Percentiles rank a stretch among this genome's conserved stretches.
phyloP scores from a whole-genome alignment of 2,797 vertebrate species.

The Cercopithecus neglectus region DNA sequence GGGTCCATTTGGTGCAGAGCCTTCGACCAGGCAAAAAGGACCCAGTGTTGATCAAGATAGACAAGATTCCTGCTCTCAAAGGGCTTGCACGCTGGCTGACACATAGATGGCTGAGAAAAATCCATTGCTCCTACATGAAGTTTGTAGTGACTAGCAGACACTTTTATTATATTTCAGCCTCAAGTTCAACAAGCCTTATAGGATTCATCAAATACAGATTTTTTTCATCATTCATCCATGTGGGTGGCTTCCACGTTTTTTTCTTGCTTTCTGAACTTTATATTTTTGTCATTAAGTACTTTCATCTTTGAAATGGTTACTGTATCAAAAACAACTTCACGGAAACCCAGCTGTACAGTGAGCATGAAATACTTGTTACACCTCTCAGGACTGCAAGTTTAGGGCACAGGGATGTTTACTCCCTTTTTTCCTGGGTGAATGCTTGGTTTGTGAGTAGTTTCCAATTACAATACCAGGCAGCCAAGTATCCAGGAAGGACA shows the following conservation, averaged over 20 bases:
- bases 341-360: background rate
- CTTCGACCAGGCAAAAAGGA: background rate
- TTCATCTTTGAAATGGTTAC: background rate
- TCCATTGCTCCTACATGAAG: background rate
- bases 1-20: background rate
- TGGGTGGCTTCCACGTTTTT: background rate
- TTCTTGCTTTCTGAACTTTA: constrained; percentile 25
- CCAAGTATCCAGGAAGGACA: background rate
- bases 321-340: background rate
- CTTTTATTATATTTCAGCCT: background rate
- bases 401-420: background rate
- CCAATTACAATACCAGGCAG: background rate
- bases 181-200: background rate
- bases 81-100: background rate
- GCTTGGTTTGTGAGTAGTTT: background rate
- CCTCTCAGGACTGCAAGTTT: background rate
- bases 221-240: background rate
- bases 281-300: background rate
- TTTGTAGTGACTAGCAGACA: background rate
- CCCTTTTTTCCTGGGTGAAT: background rate
- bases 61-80: background rate
- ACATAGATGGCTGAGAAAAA: background rate
- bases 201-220: background rate
- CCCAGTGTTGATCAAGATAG: background rate
- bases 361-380: background rate